Base-by-base conservation (phyloP, 2,113 vertebrate species). In the zebrafish (Danio rerio) region DNA sequence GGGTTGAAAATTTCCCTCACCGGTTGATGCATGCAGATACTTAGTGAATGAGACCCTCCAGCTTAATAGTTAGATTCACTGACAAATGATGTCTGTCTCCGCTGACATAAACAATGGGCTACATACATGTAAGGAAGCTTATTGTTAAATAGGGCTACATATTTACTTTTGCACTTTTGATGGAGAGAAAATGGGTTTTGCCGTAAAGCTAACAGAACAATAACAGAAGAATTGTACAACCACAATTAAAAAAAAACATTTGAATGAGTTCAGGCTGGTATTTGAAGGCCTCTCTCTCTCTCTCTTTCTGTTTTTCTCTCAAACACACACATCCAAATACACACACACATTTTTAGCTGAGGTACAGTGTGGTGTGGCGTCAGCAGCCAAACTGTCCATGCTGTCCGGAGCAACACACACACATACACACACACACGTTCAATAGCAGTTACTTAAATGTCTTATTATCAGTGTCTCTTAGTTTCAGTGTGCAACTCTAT, bases 221-320 rank as follows among this genome's bases (percentile, higher is more conserved):
- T 0, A n/a, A 5, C 55, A 58, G 42, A 45, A 75, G 31, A 31
- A 31, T 31, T 52, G 58, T 45, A 40, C 59, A 63, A 63, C 8
- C 7, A 58, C 43, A 69, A 11, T 45, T 63, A 4, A 49, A 21
- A 31, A n/a, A 47, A 76, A 59, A 56, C 72, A 75, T 55, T 42
- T 56, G 6, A 75, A 77, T 77, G 75, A 77, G 75, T 77, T 77
- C 75, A 77, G 75, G 58, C 75, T 77, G 75, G 75, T 77, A 77
- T 77, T 63, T 65, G 62, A 79, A 79, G 77, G 77, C 77, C 66
- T 70, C 77, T 53, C 79, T 62, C 70, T 42, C 31, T 31, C 31
- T 31, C 31, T 31, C 31, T 31, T 3, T 31, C 3, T 31, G 31
- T 31, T 31, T 31, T 45, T 42, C 73, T 76, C 85, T 77, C 77